Percentiles rank a stretch among this genome's conserved stretches.
These are phyloP conservation scores for Nothoprocta perdicaria DNA, from an alignment of 2,113 vertebrate genomes.

Conservation along the genomic window DNA sequence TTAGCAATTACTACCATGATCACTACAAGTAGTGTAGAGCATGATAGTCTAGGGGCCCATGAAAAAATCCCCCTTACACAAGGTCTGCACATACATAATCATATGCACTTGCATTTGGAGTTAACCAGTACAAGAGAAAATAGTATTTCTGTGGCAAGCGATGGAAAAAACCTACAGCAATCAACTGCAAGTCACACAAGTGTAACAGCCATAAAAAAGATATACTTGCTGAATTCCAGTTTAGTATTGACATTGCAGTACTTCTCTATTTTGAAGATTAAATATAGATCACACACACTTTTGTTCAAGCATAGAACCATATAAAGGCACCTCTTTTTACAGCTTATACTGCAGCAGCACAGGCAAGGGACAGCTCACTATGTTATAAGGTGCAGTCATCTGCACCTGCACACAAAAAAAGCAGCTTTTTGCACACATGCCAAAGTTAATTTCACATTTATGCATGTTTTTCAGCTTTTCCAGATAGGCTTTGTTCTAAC, in stretches of 20 bases:
- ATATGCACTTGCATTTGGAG: accelerated
- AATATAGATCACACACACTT: accelerated
- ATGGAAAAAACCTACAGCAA: not conserved
- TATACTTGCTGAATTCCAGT: not conserved
- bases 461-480: not conserved
- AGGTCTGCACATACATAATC: accelerated
- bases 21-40: not conserved
- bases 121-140: not conserved
- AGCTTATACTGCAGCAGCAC: not conserved
- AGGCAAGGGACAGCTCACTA: not conserved
- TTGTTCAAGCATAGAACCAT: accelerated
- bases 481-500: not conserved
- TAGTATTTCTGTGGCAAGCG: not conserved
- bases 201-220: not conserved
- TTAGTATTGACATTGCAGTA: accelerated
- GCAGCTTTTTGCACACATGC: accelerated
- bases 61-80: accelerated
- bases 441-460: not conserved
- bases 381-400: not conserved
- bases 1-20: not conserved
- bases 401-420: not conserved
- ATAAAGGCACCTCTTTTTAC: not conserved
- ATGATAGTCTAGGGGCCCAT: not conserved
- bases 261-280: not conserved
- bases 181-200: not conserved